A percentile compares a stretch with the other conserved stretches of the same genome.
Evolutionary conservation across 2,888 invertebrate genomes (phyloP).

Genomic region (Caenorhabditis parvicauda): DNA sequence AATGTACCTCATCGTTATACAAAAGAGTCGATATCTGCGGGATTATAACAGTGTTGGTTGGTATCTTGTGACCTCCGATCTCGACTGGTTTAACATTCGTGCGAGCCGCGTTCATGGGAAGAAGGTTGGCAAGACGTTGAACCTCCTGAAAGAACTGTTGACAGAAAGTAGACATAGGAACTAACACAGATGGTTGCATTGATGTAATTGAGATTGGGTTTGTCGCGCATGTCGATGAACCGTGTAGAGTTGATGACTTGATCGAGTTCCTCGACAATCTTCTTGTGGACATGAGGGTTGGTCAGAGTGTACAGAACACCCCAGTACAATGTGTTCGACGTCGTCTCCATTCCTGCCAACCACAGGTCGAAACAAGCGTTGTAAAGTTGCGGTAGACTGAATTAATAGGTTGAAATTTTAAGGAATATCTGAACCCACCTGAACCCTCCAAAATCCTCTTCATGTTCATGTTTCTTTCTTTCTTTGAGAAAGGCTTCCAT

Average conservation of each 20-base stretch:
- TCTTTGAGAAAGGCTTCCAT: conserved; percentile 37
- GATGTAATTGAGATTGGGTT: conserved; percentile 16
- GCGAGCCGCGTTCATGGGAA: conserved; percentile 31
- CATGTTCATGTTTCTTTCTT: conserved; percentile 27
- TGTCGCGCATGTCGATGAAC: conserved; percentile 25
- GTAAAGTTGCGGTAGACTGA: conserved; percentile 22
- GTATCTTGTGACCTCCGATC: conserved; percentile 17
- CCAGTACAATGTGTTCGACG: conserved; percentile 38
- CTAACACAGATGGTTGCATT: conserved; percentile 30
- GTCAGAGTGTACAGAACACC: conserved; percentile 22
- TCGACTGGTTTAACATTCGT: conserved; percentile 12
- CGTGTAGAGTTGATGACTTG: conserved; percentile 20
- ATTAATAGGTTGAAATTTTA: not conserved
- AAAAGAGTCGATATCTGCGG: conserved; percentile 35
- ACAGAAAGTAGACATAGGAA: not conserved
- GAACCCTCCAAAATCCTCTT: conserved; percentile 18
- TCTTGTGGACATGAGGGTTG: conserved; percentile 21
- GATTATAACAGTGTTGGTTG: conserved; percentile 19
- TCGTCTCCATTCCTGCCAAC: conserved; percentile 45
- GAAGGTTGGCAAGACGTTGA: conserved; percentile 31
- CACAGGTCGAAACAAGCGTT: conserved; percentile 36
- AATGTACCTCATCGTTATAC: conserved; percentile 18
- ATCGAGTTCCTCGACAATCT: conserved; percentile 30
- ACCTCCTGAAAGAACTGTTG: conserved; percentile 20
- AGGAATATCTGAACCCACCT: conserved; percentile 9